Conservation (phyloP, 2,797 vertebrate genomes). For the Tolypeutes matacus region DNA sequence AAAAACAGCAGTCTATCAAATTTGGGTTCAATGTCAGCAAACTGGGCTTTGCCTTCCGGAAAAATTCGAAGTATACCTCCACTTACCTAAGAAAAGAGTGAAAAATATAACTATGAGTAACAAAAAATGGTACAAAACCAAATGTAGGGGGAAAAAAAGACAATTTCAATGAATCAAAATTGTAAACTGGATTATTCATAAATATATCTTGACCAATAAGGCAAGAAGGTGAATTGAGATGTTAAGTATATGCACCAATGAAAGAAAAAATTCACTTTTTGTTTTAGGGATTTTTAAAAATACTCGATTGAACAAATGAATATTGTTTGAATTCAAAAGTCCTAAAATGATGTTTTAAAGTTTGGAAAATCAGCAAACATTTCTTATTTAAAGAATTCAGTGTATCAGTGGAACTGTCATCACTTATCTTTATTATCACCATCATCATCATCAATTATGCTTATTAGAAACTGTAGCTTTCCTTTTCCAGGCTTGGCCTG, state of each 20-base stretch:
- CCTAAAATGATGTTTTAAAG: not conserved
- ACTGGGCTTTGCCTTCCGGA: constrained; percentile 98
- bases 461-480: not conserved
- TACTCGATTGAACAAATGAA: not conserved
- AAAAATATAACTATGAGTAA: not conserved
- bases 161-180: not conserved
- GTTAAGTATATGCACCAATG: not conserved
- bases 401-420: not conserved
- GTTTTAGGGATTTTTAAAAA: not conserved
- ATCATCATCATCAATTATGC: no score
- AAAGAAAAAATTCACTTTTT: not conserved
- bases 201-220: not conserved
- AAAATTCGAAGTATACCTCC: constrained; percentile 98
- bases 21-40: constrained; percentile 98
- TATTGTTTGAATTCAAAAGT: not conserved
- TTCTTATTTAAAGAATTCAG: not conserved
- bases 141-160: not conserved
- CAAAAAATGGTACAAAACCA: not conserved
- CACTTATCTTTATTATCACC: not conserved
- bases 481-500: not conserved
- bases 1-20: constrained; percentile 98
- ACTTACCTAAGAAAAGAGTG: constrained; percentile 88
- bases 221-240: not conserved
- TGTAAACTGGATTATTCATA: not conserved
- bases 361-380: not conserved